Evolutionary conservation across 2,888 invertebrate species (phyloP), one percentile per base, ranked within the genome.

Genomic region (Pyrrhia umbra): DNA sequence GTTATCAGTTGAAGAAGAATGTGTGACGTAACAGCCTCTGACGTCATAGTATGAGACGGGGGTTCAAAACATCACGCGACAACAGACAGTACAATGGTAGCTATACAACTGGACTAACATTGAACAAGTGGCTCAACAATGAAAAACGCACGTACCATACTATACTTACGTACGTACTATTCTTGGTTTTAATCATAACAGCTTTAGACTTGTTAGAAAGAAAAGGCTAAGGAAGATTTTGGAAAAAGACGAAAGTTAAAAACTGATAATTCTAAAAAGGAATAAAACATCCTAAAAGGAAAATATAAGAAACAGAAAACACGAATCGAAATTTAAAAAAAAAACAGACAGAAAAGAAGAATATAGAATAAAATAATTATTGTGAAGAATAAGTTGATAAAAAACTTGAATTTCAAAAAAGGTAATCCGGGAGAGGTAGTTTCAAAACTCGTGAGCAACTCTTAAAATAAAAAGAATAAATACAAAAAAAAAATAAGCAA

Each of bases 91-190:
- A 81, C 77, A 80, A 80, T 75, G 46, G 60, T 27, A 13, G 59
- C 54, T 61, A 72, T 65, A 68, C 73, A 76, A 77, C 75, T 77
- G 77, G 75, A 78, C 76, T 74, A 79, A 71, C 75, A 77, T 77
- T 81, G 72, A 77, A 79, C 80, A 75, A 81, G 65, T 75, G 73
- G 51, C 62, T 16, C 23, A 13, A 78, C 78, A 75, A 73, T 62
- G 46, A 61, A 49, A 25, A 49, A 72, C 71, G 68, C 63, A 69
- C 50, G 43, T 40, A 61, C n/a, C 39, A 61, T 60, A 45, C 58
- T n/a, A 51, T 56, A 55, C 50, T 34, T 67, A 54, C 64, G 54
- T 68, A 72, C 21, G 20, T 27, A 34, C 15, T 34, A 42, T 61
- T 46, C 34, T 49, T 58, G 45, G 42, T 54, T 42, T 56, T 61